phyloP scores from a whole-genome alignment of 2,113 vertebrate genomes.

The Mobula birostris region DNA sequence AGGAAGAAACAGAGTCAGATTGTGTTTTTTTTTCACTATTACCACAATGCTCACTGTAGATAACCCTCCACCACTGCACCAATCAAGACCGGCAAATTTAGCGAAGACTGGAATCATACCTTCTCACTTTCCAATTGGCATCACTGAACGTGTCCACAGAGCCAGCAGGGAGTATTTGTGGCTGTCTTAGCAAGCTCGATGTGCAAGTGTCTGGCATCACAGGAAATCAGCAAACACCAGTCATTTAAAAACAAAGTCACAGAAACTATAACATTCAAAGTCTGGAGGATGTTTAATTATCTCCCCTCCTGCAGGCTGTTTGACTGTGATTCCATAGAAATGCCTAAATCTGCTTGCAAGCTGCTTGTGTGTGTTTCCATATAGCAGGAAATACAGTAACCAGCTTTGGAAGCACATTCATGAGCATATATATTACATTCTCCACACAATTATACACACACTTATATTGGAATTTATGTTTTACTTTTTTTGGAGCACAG shows the following conservation, averaged over 20 bases:
- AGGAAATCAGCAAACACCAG: not conserved
- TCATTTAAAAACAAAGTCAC: not conserved
- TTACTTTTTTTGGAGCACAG: not conserved
- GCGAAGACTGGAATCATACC: not conserved
- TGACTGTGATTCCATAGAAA: not conserved
- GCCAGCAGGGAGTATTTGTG: not conserved
- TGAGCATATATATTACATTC: not conserved
- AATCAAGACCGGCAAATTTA: not conserved
- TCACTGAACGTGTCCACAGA: not conserved
- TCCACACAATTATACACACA: not conserved
- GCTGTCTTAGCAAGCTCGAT: not conserved
- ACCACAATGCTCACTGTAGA: not conserved
- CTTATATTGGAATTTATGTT: not conserved
- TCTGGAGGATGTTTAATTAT: not conserved
- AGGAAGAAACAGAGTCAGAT: not conserved
- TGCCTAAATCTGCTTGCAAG: not conserved
- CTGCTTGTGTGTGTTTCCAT: not conserved
- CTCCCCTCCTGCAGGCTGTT: not conserved
- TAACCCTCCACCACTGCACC: not conserved
- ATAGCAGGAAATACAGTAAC: not conserved
- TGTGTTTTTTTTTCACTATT: not conserved
- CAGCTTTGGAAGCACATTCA: not conserved
- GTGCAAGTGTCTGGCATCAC: not conserved
- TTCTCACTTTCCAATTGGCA: not conserved
- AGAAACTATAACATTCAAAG: not conserved